Conservation (phyloP, 2,113 vertebrate genomes). For the Xiphophorus hellerii region DNA sequence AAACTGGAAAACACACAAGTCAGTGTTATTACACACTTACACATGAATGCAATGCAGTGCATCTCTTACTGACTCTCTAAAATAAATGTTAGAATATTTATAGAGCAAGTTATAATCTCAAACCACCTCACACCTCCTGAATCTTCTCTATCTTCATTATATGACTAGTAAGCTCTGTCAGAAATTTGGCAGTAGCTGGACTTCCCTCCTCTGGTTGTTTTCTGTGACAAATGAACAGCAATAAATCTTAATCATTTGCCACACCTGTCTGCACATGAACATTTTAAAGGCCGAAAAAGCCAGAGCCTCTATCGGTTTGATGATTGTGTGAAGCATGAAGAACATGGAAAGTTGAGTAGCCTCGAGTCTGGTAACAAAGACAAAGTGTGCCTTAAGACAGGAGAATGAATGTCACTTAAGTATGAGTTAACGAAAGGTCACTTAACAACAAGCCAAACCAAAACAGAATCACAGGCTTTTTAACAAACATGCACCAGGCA, state of each 20-base stretch:
- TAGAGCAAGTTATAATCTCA: constrained; percentile 19
- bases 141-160: constrained; percentile 65
- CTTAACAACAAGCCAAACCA: constrained; percentile 54
- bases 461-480: constrained; percentile 45
- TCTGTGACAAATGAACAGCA: constrained; percentile 62
- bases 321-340: constrained; percentile 58
- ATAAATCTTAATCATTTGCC: constrained; percentile 69
- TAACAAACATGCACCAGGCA: constrained; percentile 23
- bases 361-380: constrained; percentile 65
- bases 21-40: constrained; percentile 3
- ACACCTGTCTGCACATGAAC: constrained; percentile 58
- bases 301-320: constrained; percentile 40
- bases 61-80: background rate
- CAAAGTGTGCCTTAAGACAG: constrained; percentile 53
- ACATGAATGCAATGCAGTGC: constrained; percentile 1
- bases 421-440: constrained; percentile 72
- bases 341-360: constrained; percentile 63
- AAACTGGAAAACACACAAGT: background rate
- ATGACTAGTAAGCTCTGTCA: constrained; percentile 41
- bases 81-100: constrained; percentile 5
- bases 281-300: constrained; percentile 46
- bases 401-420: constrained; percentile 68
- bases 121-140: constrained; percentile 19
- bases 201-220: constrained; percentile 41
- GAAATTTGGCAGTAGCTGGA: constrained; percentile 54